These are phyloP conservation scores for Palythoa heliodiscus DNA, from an alignment of 92 coral and sea anemone species.

Conservation along the genomic window DNA sequence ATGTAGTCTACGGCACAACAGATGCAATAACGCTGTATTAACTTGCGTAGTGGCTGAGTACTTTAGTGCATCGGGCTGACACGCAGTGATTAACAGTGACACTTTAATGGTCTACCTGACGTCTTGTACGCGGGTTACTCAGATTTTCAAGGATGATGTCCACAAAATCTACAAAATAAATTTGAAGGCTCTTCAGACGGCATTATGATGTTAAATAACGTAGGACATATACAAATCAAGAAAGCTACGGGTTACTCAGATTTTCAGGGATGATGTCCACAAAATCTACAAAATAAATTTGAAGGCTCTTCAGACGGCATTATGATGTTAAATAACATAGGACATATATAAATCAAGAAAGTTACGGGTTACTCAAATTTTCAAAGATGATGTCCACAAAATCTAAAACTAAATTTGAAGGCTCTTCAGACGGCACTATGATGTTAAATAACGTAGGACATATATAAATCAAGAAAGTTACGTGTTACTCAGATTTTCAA, in stretches of 20 bases:
- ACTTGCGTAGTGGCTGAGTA: no score
- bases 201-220: background rate
- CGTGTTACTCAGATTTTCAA: slow-evolving; percentile 8
- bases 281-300: slow-evolving; percentile 11
- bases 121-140: slow-evolving; percentile 19
- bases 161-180: slow-evolving; percentile 22
- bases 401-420: slow-evolving; percentile 1
- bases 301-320: background rate
- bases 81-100: background rate
- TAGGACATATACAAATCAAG: background rate
- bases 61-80: background rate
- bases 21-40: no score
- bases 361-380: background rate
- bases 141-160: slow-evolving; percentile 29
- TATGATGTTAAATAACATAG: background rate
- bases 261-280: slow-evolving; percentile 35
- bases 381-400: slow-evolving; percentile 36
- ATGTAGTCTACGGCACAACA: no score
- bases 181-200: background rate
- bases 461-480: no score
- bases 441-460: background rate
- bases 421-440: background rate
- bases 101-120: slow-evolving; percentile 20
- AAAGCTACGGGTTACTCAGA: background rate
- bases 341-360: background rate